A percentile compares a stretch with the other conserved stretches of the same genome.
Conservation (phyloP, 2,797 vertebrate species). For the Gymnoscopelus microlampas region DNA sequence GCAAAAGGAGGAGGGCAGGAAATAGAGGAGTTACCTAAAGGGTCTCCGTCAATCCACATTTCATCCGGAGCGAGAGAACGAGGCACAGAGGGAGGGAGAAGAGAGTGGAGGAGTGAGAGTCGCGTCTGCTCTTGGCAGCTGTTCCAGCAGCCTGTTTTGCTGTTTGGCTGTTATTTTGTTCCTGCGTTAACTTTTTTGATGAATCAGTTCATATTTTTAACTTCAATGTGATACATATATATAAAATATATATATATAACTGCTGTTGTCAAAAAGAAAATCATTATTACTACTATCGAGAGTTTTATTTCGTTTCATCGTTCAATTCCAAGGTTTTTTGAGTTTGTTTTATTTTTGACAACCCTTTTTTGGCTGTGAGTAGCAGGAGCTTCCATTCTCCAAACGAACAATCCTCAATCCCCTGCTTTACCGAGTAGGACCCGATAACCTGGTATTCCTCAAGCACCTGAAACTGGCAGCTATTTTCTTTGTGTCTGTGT, state of each 20-base stretch:
- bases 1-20: conserved; percentile 75
- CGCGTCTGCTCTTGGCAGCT: conserved; percentile 80
- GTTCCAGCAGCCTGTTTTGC: conserved; percentile 76
- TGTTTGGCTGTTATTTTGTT: conserved; percentile 65
- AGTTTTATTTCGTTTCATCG: conserved; percentile 72
- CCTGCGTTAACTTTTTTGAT: conserved; percentile 65
- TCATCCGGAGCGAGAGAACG: conserved; percentile 71
- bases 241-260: conserved; percentile 60
- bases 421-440: conserved; percentile 71
- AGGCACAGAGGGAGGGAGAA: conserved; percentile 60
- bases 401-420: conserved; percentile 61
- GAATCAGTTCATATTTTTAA: conserved; percentile 73
- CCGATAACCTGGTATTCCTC: conserved; percentile 78
- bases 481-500: conserved; percentile 79
- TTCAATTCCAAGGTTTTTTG: conserved; percentile 69
- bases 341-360: conserved; percentile 71
- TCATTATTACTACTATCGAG: conserved; percentile 61
- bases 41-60: conserved; percentile 79
- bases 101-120: conserved; percentile 65
- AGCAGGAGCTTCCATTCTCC: conserved; percentile 79
- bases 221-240: conserved; percentile 68
- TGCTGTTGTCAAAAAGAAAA: conserved; percentile 68
- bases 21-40: conserved; percentile 77
- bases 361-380: conserved; percentile 74
- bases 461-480: conserved; percentile 84